Evolutionary conservation across 1,140 invertebrate genomes (phyloP).

Genomic region (Coptotermes formosanus): DNA sequence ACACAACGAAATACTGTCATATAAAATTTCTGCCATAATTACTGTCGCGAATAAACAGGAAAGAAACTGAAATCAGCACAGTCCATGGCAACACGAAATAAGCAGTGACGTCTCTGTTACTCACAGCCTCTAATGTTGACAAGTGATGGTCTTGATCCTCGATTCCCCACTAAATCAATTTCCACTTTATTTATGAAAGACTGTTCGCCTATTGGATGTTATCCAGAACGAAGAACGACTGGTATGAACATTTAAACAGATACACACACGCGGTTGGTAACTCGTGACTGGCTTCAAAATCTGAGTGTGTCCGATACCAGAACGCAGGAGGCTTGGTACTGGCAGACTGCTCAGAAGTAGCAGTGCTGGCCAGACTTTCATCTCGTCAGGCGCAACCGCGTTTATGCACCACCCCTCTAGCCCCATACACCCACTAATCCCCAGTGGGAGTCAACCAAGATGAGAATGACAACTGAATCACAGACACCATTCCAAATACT

Average conservation of each 20-base stretch:
- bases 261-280: not conserved
- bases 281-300: too few relatives aligned
- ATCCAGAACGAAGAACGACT: not conserved
- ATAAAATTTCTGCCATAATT: not conserved
- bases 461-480: slow-evolving; percentile 1
- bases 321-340: not conserved
- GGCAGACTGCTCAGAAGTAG: not conserved
- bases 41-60: not conserved
- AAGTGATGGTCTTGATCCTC: not conserved
- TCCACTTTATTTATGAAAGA: not conserved
- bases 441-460: not conserved
- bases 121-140: not conserved
- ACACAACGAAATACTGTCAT: not conserved
- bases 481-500: not conserved
- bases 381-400: slow-evolving; percentile 1
- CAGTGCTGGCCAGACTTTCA: not conserved
- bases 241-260: not conserved
- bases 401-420: not conserved
- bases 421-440: not conserved
- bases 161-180: not conserved
- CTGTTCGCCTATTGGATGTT: not conserved
- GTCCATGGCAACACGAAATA: not conserved
- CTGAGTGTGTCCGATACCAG: too few relatives aligned
- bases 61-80: not conserved
- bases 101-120: not conserved